Base-by-base conservation (phyloP, 2,113 vertebrate species). In the Caranx ignobilis region DNA sequence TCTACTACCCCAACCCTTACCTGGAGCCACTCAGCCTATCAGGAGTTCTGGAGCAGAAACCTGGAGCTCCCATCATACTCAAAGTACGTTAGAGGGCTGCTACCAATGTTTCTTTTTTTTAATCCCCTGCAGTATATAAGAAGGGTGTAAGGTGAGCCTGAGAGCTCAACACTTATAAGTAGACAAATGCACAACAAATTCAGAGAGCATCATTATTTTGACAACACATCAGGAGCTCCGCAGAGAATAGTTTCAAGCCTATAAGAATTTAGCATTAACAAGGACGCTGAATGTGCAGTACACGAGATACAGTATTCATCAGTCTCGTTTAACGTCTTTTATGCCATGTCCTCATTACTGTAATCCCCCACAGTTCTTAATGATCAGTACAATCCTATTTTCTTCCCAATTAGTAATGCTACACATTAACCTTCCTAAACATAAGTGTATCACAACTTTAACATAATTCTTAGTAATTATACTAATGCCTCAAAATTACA, bases 1-100 rank as follows among this genome's bases (percentile, higher is more conserved):
- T 97, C 71, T 99, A 98, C 93, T 99, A 99, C 83, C 98, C 98
- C 76, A 97, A 99, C 90, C 98, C 98, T 0, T 97, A 96, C 10
- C 97, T 99, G 8, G 98, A 99, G 19, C 96, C 97, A n/a, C 96
- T 99, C 79, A 99, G 97, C 88, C 93, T 96, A 0, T 95, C 91
- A 0, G 98, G 98, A 0, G 88, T 98, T 45, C 92, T 99, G 95
- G 97, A 99, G 90, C 98, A 99, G 94, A 99, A 99, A 85, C 97
- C 98, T 0, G 98, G 98, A 0, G 96, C 98, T 0, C 98, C 98
- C 65, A 98, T 99, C 90, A 99, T 99, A 79, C 95, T 99, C 82
- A 99, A 99, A 96, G 98, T 98, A 94, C 52, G 86, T 86, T 11
- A 15, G 11, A 37, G 18, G 21, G 5, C 19, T 39, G 37, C 10